Percentiles rank a stretch among this genome's conserved stretches.
Evolutionary conservation across 2,888 invertebrate genomes (phyloP).

Genomic region (Lordiphosa fenestrarum): DNA sequence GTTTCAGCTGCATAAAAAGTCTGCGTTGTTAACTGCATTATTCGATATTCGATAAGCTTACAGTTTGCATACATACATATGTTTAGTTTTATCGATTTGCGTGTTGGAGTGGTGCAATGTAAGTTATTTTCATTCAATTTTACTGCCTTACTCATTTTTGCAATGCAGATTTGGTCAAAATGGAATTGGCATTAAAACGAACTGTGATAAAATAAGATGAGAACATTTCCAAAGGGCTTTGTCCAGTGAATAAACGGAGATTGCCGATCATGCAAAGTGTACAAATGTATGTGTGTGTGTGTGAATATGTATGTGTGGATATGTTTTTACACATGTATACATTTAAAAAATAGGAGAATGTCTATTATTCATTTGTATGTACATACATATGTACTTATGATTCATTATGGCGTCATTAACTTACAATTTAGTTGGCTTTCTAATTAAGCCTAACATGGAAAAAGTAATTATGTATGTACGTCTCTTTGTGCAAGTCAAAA

Average conservation of each 20-base stretch:
- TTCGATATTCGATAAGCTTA: no score
- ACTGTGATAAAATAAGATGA: no score
- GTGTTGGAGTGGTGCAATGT: constrained; percentile 31
- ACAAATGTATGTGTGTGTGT: neutral
- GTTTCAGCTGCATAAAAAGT: no score
- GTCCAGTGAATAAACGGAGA: neutral
- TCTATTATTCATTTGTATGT: constrained; percentile 1
- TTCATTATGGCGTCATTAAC: constrained; percentile 1
- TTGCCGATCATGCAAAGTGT: neutral
- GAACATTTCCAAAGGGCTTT: no score
- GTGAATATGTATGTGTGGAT: neutral
- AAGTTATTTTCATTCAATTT: constrained; percentile 30
- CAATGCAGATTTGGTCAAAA: neutral
- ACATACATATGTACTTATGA: constrained; percentile 1
- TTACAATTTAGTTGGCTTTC: no score
- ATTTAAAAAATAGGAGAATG: constrained; percentile 19
- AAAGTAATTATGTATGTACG: neutral
- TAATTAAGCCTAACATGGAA: neutral
- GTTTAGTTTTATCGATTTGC: constrained; percentile 26
- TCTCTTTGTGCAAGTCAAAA: neutral
- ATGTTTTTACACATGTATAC: constrained; percentile 20
- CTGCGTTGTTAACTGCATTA: no score
- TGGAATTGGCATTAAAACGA: neutral
- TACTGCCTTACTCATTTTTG: constrained; percentile 3
- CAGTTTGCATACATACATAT: constrained; percentile 1